A percentile compares a stretch with the other conserved stretches of the same genome.
phyloP scores from a whole-genome alignment of 2,797 vertebrate genomes.

The Sciaenops ocellatus region DNA sequence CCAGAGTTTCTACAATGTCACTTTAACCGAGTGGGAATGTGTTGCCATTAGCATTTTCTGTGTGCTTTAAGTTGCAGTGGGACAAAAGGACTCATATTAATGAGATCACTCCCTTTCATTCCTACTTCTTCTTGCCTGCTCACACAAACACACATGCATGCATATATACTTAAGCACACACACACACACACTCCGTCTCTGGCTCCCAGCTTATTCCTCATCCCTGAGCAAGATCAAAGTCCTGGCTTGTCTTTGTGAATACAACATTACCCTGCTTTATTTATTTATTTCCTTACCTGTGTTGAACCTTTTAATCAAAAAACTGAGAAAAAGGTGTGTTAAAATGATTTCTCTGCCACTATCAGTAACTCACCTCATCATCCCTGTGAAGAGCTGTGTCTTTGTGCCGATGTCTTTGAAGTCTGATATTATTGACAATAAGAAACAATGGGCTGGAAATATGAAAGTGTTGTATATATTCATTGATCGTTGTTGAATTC shows the following conservation, averaged over 20 bases:
- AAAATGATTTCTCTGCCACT: conserved; percentile 56
- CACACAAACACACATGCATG: conserved; percentile 28
- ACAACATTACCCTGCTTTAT: conserved; percentile 63
- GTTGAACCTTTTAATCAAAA: conserved; percentile 73
- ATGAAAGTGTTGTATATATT: conserved; percentile 53
- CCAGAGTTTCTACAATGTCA: conserved; percentile 39
- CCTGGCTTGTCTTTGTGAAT: conserved; percentile 67
- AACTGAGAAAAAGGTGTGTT: conserved; percentile 48
- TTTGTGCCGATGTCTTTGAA: conserved; percentile 77
- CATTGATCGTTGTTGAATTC: conserved; percentile 45
- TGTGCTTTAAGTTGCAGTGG: conserved; percentile 16
- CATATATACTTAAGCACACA: conserved; percentile 3
- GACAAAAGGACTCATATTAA: conserved; percentile 53
- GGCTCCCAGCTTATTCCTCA: conserved; percentile 50
- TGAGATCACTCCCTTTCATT: conserved; percentile 45
- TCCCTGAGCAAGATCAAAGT: conserved; percentile 77
- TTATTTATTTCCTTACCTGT: conserved; percentile 68
- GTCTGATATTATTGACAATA: conserved; percentile 59
- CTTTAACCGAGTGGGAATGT: conserved; percentile 5
- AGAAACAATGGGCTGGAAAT: conserved; percentile 49
- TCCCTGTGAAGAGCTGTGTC: conserved; percentile 41
- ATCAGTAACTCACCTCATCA: conserved; percentile 52
- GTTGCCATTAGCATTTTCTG: not conserved
- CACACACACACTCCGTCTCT: conserved; percentile 23
- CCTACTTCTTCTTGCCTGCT: conserved; percentile 11